Evolutionary conservation across 2,888 invertebrate genomes (phyloP), one percentile per base, ranked within the genome.

Genomic region (Abrostola triplasia): DNA sequence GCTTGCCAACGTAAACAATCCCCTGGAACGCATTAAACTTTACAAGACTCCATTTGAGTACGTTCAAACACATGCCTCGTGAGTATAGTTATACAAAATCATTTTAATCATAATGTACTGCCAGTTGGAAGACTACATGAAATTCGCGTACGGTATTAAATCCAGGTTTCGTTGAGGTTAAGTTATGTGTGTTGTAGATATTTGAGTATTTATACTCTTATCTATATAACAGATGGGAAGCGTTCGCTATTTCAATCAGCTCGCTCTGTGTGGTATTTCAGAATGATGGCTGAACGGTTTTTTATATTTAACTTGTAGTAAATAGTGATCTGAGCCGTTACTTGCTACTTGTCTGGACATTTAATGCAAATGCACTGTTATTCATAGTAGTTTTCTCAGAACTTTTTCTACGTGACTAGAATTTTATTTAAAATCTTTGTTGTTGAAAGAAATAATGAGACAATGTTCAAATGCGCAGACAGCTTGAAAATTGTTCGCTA

Each of bases 11-110:
- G 67, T 73, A 73, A 80, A 79, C 77, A 79, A 77, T 79, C 69
- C 77, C 68, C 57, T 70, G 66, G 69, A 79, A 73, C 77, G 67
- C 79, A 76, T 79, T 77, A 70, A 77, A 77, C 72, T 80, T 80
- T 76, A 76, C 77, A 80, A 76, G 79, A 73, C 74, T 76, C 69
- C 70, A 76, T 77, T 71, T 70, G 64, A 72, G 70, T 73, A 73
- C 53, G 70, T 66, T 72, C 72, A 76, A 70, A 73, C 62, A 69
- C 61, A 64, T 42, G 61, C 66, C 69, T 64, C 64, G 37, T 54
- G 67, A 47, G 71, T 61, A 57, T 68, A 70, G 65, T 68, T 66
- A 60, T 58, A 75, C 70, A 62, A 72, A 77, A 77, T 72, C 51
- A 76, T 77, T 72, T 68, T 72, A 60, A 73, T 73, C 67, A 67